Evolutionary conservation across 2,888 invertebrate genomes (phyloP), one percentile per base, ranked within the genome.

Genomic region (Drosophila nr. perissopoda): DNA sequence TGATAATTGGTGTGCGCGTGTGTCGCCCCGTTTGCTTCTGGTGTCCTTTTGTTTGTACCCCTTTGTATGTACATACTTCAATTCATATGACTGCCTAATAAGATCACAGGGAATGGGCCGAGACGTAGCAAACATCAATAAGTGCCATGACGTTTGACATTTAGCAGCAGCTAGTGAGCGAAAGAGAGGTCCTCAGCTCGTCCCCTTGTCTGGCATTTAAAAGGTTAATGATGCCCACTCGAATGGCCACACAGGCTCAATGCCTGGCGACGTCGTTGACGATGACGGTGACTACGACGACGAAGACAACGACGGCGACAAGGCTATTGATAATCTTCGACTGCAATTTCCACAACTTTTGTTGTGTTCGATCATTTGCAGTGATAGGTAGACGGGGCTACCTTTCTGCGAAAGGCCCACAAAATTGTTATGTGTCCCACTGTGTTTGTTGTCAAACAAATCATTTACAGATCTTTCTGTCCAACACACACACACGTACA

Each of bases 201-300:
- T 58, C 52, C 68, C 31, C 45, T 64, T 66, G 49, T 58, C 70
- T 82, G 72, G 83, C 69, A 74, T 71, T 76, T 66, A 73, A 82
- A 89, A 73, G 82, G 80, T 89, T 89, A 86, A 89, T 86, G 89
- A 89, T 89, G 82, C 71, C 82, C 84, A 78, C 84, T 81, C 76
- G 70, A 76, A 57, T 42, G 85, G 82, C 89, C 85, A 85, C 85
- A 86, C 85, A 87, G 74, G 67, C 56, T 38, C 82, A 78, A 34
- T 60, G 57, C 36, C 69, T 62, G 68, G 61, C 79, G 70, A 56
- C 70, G 51, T 51, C 36, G 62, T 53, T 34, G 56, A 54, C 38
- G 53, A 48, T 18, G 33, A 53, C 16, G 57, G 21, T 18, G 58
- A 34, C 29, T n/a, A 38, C 54, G 40, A n/a, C 21, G 18, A 52